A percentile compares a stretch with the other conserved stretches of the same genome.
phyloP scores from a whole-genome alignment of 1,140 invertebrate species.

The Gonioctena quinquepunctata region DNA sequence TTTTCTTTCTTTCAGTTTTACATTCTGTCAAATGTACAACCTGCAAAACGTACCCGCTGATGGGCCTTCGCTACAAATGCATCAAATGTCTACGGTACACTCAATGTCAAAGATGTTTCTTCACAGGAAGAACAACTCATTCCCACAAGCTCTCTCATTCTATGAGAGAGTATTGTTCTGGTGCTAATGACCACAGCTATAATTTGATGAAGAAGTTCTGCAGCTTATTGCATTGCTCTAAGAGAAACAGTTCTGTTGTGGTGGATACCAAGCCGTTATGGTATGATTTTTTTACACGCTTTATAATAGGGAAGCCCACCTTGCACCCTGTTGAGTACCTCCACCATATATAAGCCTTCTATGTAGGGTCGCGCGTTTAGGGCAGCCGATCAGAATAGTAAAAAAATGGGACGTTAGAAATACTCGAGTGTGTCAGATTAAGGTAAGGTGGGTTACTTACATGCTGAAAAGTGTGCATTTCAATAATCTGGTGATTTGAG shows the following conservation, averaged over 20 bases:
- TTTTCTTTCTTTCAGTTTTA: slow-evolving; percentile 51
- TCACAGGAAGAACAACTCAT: slow-evolving; percentile 68
- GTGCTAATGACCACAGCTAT: slow-evolving; percentile 51
- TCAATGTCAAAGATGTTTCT: slow-evolving; percentile 79
- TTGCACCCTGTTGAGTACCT: too few species aligned
- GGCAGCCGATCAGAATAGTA: too few species aligned
- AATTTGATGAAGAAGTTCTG: slow-evolving; percentile 52
- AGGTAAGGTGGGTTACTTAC: too few species aligned
- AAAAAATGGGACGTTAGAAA: too few species aligned
- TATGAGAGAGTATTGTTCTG: slow-evolving; percentile 72
- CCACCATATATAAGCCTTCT: too few species aligned
- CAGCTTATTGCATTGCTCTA: slow-evolving; percentile 21
- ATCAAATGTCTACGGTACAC: slow-evolving; percentile 73
- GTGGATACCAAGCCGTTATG: slow-evolving; percentile 27
- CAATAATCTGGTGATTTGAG: too few species aligned
- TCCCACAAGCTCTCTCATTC: slow-evolving; percentile 74
- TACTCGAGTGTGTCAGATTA: too few species aligned
- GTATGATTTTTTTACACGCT: too few species aligned
- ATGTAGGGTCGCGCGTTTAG: too few species aligned
- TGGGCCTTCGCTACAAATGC: slow-evolving; percentile 69
- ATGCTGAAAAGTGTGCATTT: too few species aligned
- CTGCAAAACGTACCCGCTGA: slow-evolving; percentile 60
- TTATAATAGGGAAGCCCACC: too few species aligned
- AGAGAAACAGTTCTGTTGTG: not conserved
- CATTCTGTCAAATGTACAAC: slow-evolving; percentile 60